Percentiles rank a stretch among this genome's conserved stretches.
Evolutionary conservation across 2,888 invertebrate species (phyloP).

Genomic region (Heliconius sara): DNA sequence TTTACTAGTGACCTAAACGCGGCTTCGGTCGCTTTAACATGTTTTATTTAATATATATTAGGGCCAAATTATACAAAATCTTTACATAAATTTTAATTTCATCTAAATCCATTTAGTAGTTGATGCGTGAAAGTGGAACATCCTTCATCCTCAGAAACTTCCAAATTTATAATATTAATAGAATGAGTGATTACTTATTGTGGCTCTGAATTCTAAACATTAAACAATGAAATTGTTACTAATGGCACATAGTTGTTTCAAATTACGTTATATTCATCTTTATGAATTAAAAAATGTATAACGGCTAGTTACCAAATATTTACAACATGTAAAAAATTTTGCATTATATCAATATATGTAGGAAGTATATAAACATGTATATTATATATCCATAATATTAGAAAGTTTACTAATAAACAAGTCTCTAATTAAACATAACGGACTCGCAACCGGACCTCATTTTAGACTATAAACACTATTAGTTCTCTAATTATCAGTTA

Average conservation of each 20-base stretch:
- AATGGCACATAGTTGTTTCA: not conserved
- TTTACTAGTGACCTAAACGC: not conserved
- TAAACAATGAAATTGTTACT: not conserved
- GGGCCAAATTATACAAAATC: no score
- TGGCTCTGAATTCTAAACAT: not conserved
- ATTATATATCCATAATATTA: constrained; percentile 19
- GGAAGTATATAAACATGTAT: not conserved
- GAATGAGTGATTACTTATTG: not conserved
- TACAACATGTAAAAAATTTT: no score
- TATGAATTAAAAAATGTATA: no score
- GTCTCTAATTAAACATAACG: constrained; percentile 29
- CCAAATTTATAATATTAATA: no score
- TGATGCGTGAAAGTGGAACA: no score
- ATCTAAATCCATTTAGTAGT: no score
- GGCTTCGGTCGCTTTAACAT: no score
- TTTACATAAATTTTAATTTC: no score
- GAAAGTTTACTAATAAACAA: constrained; percentile 18
- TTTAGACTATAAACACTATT: constrained; percentile 20
- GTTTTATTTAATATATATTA: no score
- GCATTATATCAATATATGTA: not conserved
- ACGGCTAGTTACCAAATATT: no score
- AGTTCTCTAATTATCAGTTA: constrained; percentile 29
- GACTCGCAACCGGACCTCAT: constrained; percentile 23
- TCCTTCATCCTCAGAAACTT: no score
- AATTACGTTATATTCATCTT: no score